These are phyloP conservation scores for Trichopria drosophilae DNA, from an alignment of 2,888 invertebrate species.

Conservation along the genomic window DNA sequence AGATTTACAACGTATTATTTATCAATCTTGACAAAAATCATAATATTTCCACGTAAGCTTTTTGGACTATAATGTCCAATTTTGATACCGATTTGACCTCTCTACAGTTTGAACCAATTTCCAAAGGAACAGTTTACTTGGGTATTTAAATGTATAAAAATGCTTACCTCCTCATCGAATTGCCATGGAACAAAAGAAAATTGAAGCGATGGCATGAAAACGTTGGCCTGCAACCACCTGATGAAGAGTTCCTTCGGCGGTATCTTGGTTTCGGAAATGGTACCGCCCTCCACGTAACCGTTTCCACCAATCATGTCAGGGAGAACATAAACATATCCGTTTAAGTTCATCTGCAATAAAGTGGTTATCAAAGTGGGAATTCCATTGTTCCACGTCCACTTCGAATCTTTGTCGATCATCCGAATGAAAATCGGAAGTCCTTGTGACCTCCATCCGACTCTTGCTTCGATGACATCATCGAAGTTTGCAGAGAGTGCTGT, in stretches of 20 bases:
- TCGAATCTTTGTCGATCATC: slow-evolving; percentile 78
- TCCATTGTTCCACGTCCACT: slow-evolving; percentile 72
- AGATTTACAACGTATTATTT: no score
- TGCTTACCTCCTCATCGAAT: slow-evolving; percentile 62
- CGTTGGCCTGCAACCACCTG: slow-evolving; percentile 77
- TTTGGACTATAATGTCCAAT: no score
- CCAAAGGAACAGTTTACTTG: no score
- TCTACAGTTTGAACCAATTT: no score
- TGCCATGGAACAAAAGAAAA: slow-evolving; percentile 82
- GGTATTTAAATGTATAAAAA: no score
- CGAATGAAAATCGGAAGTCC: slow-evolving; percentile 71
- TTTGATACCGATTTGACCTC: no score
- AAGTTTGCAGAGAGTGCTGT: slow-evolving; percentile 62
- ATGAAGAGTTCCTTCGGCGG: slow-evolving; percentile 68
- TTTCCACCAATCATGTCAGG: slow-evolving; percentile 82
- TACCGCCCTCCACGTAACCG: slow-evolving; percentile 63
- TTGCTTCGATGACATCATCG: slow-evolving; percentile 70
- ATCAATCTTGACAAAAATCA: no score
- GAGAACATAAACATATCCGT: slow-evolving; percentile 68
- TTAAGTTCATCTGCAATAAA: slow-evolving; percentile 64
- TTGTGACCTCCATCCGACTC: slow-evolving; percentile 72
- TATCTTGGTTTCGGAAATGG: slow-evolving; percentile 55
- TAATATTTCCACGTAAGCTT: no score
- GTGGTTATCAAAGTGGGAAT: slow-evolving; percentile 74
- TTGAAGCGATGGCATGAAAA: slow-evolving; percentile 78